Evolutionary conservation across 1,140 invertebrate genomes (phyloP).

Genomic region (Drosophila albomicans): DNA sequence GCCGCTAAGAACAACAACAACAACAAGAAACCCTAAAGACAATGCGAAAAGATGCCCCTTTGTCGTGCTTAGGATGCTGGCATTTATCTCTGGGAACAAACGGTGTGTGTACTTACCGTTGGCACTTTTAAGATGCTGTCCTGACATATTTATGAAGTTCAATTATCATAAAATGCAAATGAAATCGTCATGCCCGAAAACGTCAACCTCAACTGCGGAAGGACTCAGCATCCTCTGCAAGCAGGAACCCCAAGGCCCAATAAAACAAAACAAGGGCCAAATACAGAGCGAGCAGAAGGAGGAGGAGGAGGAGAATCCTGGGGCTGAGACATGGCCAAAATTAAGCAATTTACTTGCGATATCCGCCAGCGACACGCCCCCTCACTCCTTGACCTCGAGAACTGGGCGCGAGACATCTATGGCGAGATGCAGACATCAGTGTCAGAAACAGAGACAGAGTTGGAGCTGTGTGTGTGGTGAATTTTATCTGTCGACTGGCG

Average conservation of each 20-base stretch:
- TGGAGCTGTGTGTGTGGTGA: constrained; percentile 43
- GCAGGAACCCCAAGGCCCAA: constrained; percentile 50
- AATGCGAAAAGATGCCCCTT: neutral
- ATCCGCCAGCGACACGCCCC: constrained; percentile 58
- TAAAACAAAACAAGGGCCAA: constrained; percentile 77
- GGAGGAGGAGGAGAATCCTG: constrained; percentile 7
- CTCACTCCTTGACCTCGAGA: constrained; percentile 57
- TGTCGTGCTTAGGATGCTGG: neutral
- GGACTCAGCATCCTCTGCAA: neutral
- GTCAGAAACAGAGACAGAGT: constrained; percentile 30
- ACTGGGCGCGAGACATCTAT: constrained; percentile 45
- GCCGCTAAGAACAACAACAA: constrained; percentile 27
- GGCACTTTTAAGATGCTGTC: constrained; percentile 81
- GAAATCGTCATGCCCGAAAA: constrained; percentile 83
- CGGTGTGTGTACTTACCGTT: constrained; percentile 71
- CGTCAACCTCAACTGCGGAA: constrained; percentile 66
- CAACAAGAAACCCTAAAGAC: neutral
- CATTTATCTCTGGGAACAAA: constrained; percentile 60
- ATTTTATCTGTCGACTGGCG: constrained; percentile 79
- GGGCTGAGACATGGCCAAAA: constrained; percentile 72
- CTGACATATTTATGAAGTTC: constrained; percentile 83
- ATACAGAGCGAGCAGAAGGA: constrained; percentile 8
- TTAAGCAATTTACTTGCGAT: constrained; percentile 83
- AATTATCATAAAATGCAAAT: constrained; percentile 84
- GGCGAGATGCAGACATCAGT: constrained; percentile 47